Evolutionary conservation across 2,113 vertebrate species (phyloP), one percentile per base, ranked within the genome.

Genomic region (Mohoua ochrocephala): DNA sequence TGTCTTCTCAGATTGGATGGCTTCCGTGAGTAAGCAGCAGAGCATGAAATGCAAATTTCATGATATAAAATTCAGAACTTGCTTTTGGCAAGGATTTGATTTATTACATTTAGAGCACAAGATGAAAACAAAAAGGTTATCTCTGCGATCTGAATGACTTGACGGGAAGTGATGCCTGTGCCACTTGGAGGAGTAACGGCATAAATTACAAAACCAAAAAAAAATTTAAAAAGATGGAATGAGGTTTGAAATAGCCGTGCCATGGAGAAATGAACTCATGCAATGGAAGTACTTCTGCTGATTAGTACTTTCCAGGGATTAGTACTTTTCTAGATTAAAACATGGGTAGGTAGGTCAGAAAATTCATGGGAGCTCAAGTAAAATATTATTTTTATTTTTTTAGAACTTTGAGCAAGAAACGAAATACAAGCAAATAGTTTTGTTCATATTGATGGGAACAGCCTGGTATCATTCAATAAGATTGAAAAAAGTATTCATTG

Each of bases 31-130:
- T 49, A 93, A 95, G 79, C 95, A 96, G 33, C 85, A 67, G 71
- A 95, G 92, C 85, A 73, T 95, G 93, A 97, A 96, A 97, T 96
- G 85, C 73, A 96, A 92, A 97, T 97, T 95, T 96, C 95, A 96
- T 54, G 93, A 94, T 90, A 64, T 68, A 89, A 92, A 96, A 96
- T 95, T 95, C 93, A 94, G 86, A 93, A 91, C 85, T 93, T 93
- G 95, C 88, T 96, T 95, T 92, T 88, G 86, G 93, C 91, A 87
- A 92, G 79, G 83, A 87, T 91, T 90, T 94, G 92, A 94, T 96
- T 96, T 96, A 97, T 97, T 96, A 93, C 92, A 96, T 96, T 91
- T 96, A 91, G 41, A 96, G 95, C 95, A 93, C 83, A 64, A 94
- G 93, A 93, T 94, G 93, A 96, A 97, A 97, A 96, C 96, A 96